phyloP scores from a whole-genome alignment of 2,113 vertebrate species.

The Rhinogobius similis region DNA sequence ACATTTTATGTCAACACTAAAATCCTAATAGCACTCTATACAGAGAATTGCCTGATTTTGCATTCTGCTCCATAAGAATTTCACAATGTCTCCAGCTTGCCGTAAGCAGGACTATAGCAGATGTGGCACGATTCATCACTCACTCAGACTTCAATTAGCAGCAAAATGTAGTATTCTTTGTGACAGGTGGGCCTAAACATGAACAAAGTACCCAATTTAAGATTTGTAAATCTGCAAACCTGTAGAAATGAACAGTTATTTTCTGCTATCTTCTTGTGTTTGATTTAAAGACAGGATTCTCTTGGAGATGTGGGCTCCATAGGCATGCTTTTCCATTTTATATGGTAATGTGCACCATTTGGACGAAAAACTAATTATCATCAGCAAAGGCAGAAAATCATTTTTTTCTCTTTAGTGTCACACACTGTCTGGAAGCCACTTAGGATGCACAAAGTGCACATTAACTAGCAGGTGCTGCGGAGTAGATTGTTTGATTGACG shows the following conservation, averaged over 20 bases:
- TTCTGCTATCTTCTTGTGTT: not conserved
- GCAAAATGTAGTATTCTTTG: no score
- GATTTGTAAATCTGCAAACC: not conserved
- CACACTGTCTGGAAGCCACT: constrained; percentile 4
- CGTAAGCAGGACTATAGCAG: not conserved
- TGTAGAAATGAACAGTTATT: not conserved
- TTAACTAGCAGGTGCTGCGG: constrained; percentile 18
- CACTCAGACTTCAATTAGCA: not conserved
- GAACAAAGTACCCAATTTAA: not conserved
- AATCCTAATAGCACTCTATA: constrained; percentile 8
- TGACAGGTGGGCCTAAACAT: not conserved
- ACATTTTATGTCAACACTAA: constrained; percentile 28
- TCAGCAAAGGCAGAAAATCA: constrained; percentile 1
- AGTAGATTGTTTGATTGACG: constrained; percentile 29
- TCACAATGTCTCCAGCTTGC: not conserved
- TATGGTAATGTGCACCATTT: constrained; percentile 1
- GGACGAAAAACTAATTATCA: constrained; percentile 12
- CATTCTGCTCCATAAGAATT: not conserved
- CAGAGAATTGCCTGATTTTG: not conserved
- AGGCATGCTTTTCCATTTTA: not conserved
- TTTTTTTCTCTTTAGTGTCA: constrained; percentile 8
- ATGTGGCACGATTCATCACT: not conserved
- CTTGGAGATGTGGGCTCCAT: not conserved
- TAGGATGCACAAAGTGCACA: not conserved
- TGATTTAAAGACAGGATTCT: not conserved